Percentiles rank a stretch among this genome's conserved stretches.
Evolutionary conservation across 2,797 vertebrate species (phyloP).

Genomic region (Caiman crocodilus): DNA sequence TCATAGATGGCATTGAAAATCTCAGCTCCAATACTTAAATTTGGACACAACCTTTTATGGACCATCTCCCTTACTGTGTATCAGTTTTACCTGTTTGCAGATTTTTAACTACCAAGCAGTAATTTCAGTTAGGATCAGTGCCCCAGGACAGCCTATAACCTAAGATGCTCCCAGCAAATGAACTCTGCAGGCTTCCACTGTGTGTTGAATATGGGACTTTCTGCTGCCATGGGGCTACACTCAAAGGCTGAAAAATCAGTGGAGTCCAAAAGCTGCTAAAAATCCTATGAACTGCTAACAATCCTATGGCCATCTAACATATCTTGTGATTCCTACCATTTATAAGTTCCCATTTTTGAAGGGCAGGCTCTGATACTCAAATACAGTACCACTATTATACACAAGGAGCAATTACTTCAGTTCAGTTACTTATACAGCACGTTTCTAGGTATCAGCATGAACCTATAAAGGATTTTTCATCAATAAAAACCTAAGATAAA

Average conservation of each 20-base stretch:
- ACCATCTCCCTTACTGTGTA: neutral
- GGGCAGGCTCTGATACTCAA: neutral
- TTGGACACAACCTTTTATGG: neutral
- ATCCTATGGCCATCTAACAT: neutral
- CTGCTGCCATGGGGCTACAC: neutral
- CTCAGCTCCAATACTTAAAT: neutral
- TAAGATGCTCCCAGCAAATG: neutral
- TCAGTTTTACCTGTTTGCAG: neutral
- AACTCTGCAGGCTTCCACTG: neutral
- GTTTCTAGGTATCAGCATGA: neutral
- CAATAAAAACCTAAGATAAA: neutral
- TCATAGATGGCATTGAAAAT: neutral
- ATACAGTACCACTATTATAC: neutral
- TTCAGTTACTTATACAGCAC: no score
- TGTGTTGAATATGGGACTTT: neutral
- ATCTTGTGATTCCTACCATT: neutral
- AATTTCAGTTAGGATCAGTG: neutral
- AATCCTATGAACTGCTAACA: neutral
- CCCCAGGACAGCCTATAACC: neutral
- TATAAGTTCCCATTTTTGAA: neutral
- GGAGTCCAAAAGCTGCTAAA: neutral
- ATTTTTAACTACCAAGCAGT: neutral
- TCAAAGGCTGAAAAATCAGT: neutral
- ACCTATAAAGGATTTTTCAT: neutral
- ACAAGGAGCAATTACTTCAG: neutral